Evolutionary conservation across 2,113 vertebrate genomes (phyloP).

Genomic region (Podocnemis expansa): DNA sequence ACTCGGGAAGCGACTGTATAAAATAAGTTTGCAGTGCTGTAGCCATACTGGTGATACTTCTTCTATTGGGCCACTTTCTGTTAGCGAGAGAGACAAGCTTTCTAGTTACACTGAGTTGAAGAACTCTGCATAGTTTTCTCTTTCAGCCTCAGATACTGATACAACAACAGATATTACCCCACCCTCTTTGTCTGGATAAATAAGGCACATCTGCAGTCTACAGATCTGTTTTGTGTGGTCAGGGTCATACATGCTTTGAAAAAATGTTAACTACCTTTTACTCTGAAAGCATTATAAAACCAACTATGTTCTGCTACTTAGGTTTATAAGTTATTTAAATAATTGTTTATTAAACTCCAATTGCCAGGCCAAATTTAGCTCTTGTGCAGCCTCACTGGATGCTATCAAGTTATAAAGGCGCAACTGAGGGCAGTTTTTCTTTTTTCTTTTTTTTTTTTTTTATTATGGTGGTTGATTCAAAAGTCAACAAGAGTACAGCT

Average conservation of each 20-base stretch:
- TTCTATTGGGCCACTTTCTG: neutral
- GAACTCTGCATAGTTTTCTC: neutral
- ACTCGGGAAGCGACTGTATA: slow-evolving; percentile 64
- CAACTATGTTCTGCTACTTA: neutral
- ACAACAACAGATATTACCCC: neutral
- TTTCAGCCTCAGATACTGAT: neutral
- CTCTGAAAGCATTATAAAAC: neutral
- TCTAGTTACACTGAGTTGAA: neutral
- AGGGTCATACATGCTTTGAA: neutral
- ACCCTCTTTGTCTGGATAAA: neutral
- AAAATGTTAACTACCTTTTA: neutral
- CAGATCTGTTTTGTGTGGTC: neutral
- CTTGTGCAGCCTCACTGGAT: neutral
- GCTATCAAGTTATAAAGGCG: neutral
- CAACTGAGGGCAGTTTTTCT: neutral
- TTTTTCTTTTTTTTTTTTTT: too few relatives aligned
- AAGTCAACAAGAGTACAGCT: neutral
- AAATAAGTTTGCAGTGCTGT: slow-evolving; percentile 1
- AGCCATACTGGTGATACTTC: neutral
- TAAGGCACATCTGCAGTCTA: neutral
- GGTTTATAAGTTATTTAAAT: neutral
- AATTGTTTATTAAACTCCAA: neutral
- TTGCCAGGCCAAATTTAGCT: neutral
- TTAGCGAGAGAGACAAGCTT: neutral
- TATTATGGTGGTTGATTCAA: neutral